Conservation (phyloP, 2,113 vertebrate species). For the Murina feae region DNA sequence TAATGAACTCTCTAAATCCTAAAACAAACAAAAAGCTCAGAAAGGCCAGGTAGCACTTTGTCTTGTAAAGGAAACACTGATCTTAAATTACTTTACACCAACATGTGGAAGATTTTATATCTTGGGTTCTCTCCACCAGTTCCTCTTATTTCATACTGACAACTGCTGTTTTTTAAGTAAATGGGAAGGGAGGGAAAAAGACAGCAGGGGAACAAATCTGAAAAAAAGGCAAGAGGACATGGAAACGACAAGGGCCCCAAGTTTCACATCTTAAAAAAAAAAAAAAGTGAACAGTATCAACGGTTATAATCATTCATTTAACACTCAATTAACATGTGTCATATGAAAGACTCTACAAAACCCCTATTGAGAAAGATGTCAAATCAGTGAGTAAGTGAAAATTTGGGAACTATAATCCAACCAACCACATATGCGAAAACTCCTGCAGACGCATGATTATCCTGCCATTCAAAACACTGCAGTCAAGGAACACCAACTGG, state of each 20-base stretch:
- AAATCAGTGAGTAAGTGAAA: background rate
- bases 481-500: background rate
- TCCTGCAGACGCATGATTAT: background rate
- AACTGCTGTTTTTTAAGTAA: background rate
- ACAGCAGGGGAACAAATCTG: background rate
- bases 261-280: background rate
- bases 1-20: background rate
- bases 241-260: conserved; percentile 25
- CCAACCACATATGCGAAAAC: background rate
- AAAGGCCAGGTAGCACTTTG: conserved; percentile 6
- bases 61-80: conserved; percentile 8
- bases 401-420: background rate
- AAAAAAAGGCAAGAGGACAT: background rate
- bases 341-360: background rate
- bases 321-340: background rate
- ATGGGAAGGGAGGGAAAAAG: background rate
- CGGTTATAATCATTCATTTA: background rate
- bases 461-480: background rate
- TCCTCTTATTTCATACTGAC: conserved; percentile 30
- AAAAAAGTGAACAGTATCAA: background rate
- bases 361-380: background rate
- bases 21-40: background rate
- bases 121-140: conserved; percentile 9
- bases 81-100: conserved; percentile 25
- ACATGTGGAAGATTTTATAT: conserved; percentile 14